Evolutionary conservation across 2,888 invertebrate species (phyloP), one percentile per base, ranked within the genome.

Genomic region (Pegoplata infirma): DNA sequence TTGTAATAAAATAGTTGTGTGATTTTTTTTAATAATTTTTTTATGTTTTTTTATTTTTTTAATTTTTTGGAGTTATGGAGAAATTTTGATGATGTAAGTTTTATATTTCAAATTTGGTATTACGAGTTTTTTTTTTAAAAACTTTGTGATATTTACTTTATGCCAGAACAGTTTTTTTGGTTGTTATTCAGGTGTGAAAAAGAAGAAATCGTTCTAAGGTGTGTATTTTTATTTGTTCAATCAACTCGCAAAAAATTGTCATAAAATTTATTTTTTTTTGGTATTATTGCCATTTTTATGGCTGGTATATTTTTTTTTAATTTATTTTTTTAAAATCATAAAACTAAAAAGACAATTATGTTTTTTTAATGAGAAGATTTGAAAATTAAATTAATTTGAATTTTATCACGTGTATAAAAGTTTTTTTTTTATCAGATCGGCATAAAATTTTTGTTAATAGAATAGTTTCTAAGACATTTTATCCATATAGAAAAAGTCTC

Each of bases 21-120:
- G 19, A n/a, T 10, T 40, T n/a, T 28, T 5, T 32, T 49, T 19
- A 19, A 23, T 23, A 32, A 32, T 32, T 32, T 32, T 10, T 5
- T 10, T 7, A 32, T 10, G 32, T 49, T 51, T 51, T 16, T 56
- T 19, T 16, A 14, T 17, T 1, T n/a, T 49, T 28, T 36, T n/a
- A 10, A 16, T 3, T 46, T 21, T 32, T 47, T 55, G 28, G n/a
- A 64, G 44, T 67, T 67, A 55, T 16, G 53, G 74, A 61, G 61
- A 75, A 68, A 75, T 75, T 68, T 75, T 12, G 61, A 75, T 49
- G 49, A 68, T 56, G 46, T 56, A 68, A 68, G 25, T 49, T 56
- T 25, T 40, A 40, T 53, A 16, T 23, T n/a, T 56, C 47, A 25
- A 44, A 47, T 17, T 19, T 19, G 47, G 47, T 40, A 5, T 8